Evolutionary conservation across 2,113 vertebrate species (phyloP).

Genomic region (Hippocampus mohnikei): DNA sequence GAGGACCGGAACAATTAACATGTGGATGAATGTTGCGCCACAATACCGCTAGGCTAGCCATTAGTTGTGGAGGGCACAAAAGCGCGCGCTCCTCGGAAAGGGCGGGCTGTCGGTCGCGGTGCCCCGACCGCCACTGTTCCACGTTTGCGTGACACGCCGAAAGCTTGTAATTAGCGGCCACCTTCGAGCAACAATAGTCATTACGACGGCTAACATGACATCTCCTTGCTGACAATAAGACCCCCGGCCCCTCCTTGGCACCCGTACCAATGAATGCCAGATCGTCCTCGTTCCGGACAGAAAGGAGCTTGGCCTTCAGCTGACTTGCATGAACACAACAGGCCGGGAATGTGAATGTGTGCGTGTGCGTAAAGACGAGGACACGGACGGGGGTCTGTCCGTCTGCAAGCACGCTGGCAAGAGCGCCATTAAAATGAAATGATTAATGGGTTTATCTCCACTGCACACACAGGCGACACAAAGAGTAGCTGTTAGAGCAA

Average conservation of each 20-base stretch:
- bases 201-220: constrained; percentile 70
- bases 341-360: constrained; percentile 54
- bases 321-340: constrained; percentile 69
- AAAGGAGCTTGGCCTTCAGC: constrained; percentile 70
- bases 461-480: constrained; percentile 45
- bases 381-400: constrained; percentile 12
- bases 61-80: constrained; percentile 68
- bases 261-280: constrained; percentile 62
- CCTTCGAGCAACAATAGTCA: constrained; percentile 71
- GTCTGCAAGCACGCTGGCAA: constrained; percentile 48
- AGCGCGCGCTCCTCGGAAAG: constrained; percentile 33
- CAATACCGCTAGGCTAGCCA: constrained; percentile 62
- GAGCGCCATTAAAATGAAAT: constrained; percentile 57
- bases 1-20: neutral
- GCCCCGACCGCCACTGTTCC: constrained; percentile 41
- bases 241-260: constrained; percentile 16
- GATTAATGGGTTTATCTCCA: constrained; percentile 65
- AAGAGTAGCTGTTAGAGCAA: constrained; percentile 27
- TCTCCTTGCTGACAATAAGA: constrained; percentile 65
- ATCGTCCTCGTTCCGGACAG: constrained; percentile 50
- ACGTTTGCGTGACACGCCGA: constrained; percentile 60
- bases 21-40: constrained; percentile 34
- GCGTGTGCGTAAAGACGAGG: constrained; percentile 42
- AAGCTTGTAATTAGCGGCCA: constrained; percentile 74
- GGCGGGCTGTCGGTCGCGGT: constrained; percentile 59